Percentiles rank a stretch among this genome's conserved stretches.
These are phyloP conservation scores for Ammodytes marinus DNA, from an alignment of 2,113 vertebrate species.

Conservation along the genomic window DNA sequence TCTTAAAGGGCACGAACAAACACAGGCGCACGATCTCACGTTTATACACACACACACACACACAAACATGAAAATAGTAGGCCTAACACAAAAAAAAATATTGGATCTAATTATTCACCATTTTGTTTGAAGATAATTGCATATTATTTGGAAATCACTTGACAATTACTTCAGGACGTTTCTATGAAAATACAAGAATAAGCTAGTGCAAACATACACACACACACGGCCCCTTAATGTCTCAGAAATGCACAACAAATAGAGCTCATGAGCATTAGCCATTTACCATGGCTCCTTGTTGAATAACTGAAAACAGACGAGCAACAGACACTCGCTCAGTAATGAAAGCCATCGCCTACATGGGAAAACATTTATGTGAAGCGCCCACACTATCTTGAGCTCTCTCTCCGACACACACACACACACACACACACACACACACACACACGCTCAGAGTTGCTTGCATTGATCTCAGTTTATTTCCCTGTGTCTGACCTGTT, in stretches of 20 bases:
- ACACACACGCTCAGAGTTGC: neutral
- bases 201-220: neutral
- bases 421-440: neutral
- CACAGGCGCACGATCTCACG: neutral
- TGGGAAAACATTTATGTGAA: conserved; percentile 2
- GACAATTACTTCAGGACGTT: conserved; percentile 19
- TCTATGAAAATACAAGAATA: neutral
- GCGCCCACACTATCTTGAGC: conserved; percentile 13
- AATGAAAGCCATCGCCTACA: conserved; percentile 11
- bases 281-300: neutral
- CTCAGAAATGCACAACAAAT: neutral
- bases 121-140: conserved; percentile 20
- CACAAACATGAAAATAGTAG: neutral
- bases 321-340: conserved; percentile 13
- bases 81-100: neutral
- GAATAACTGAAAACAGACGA: neutral
- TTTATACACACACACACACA: conserved; percentile 2
- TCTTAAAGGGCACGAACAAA: neutral
- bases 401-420: neutral
- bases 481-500: neutral
- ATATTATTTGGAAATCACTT: conserved; percentile 29
- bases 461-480: neutral
- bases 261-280: neutral
- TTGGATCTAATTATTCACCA: neutral
- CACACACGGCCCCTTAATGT: too few species aligned